Percentiles rank a stretch among this genome's conserved stretches.
Conservation (phyloP, 2,113 vertebrate genomes). For the Planiliza haematocheilus region DNA sequence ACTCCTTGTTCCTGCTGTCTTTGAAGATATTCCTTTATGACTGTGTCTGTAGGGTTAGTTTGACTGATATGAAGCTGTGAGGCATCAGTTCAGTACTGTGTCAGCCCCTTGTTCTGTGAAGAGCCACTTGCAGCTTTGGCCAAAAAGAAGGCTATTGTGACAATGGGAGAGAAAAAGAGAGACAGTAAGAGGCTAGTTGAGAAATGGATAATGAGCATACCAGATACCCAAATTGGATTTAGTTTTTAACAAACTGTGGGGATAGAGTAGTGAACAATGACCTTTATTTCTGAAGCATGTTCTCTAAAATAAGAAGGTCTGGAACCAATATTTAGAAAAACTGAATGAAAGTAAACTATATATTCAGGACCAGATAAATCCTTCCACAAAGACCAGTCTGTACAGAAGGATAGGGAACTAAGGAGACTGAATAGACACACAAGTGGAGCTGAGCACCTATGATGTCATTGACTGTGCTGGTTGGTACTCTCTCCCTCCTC, state of each 20-base stretch:
- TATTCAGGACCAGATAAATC: not conserved
- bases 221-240: slow-evolving; percentile 1
- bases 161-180: slow-evolving; percentile 19
- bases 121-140: slow-evolving; percentile 40
- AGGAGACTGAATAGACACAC: slow-evolving; percentile 49
- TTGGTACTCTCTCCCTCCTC: slow-evolving; percentile 72
- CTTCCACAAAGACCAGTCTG: slow-evolving; percentile 1
- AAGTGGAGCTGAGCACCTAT: slow-evolving; percentile 57
- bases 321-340: too few species aligned
- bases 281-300: not conserved
- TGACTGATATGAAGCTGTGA: not conserved
- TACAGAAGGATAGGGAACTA: slow-evolving; percentile 12
- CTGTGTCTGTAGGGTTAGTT: too few species aligned
- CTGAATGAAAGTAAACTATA: not conserved
- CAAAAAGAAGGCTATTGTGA: slow-evolving; percentile 62
- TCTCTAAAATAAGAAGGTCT: not conserved
- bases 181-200: not conserved
- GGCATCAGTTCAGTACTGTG: slow-evolving; percentile 15
- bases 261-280: not conserved
- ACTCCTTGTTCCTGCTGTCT: too few species aligned
- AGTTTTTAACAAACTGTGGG: not conserved
- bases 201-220: not conserved
- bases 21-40: too few species aligned
- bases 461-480: slow-evolving; percentile 83
- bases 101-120: slow-evolving; percentile 52